phyloP scores from a whole-genome alignment of 2,888 invertebrate genomes.

The Agrotis segetum region DNA sequence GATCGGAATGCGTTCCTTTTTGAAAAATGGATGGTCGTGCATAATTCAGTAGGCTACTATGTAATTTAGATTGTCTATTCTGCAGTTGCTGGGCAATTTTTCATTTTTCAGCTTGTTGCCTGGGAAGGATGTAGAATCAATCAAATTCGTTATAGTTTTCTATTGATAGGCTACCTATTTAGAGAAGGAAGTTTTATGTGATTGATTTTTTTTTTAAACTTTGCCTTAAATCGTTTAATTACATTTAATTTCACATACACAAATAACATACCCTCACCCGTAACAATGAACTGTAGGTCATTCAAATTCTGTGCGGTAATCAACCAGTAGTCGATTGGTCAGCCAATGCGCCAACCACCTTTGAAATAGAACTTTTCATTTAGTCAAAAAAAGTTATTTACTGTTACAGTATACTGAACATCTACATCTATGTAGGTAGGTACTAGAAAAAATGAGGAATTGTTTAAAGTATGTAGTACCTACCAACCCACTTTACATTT shows the following conservation, averaged over 20 bases:
- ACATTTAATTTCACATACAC: too few species aligned
- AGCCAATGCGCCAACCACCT: too few species aligned
- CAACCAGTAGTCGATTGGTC: too few species aligned
- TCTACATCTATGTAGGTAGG: too few species aligned
- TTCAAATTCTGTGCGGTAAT: too few species aligned
- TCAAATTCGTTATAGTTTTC: constrained; percentile 14
- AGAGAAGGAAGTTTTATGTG: not conserved
- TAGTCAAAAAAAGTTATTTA: too few species aligned
- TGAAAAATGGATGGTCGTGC: constrained; percentile 55
- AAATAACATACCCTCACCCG: too few species aligned
- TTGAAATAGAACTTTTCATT: too few species aligned
- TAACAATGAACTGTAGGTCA: too few species aligned
- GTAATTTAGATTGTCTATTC: constrained; percentile 55
- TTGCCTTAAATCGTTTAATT: too few species aligned
- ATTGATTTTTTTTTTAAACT: not conserved
- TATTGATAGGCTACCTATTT: not conserved
- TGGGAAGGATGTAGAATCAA: constrained; percentile 7
- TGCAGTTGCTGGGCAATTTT: constrained; percentile 38
- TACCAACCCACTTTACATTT: too few species aligned
- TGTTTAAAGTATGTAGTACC: not conserved
- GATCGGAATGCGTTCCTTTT: constrained; percentile 60
- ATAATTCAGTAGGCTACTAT: constrained; percentile 59
- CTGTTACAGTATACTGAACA: too few species aligned
- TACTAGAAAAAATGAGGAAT: not conserved
- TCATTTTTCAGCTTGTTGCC: constrained; percentile 38